A percentile compares a stretch with the other conserved stretches of the same genome.
Conservation (phyloP, 2,888 invertebrate genomes). For the Epicampocera succincta region DNA sequence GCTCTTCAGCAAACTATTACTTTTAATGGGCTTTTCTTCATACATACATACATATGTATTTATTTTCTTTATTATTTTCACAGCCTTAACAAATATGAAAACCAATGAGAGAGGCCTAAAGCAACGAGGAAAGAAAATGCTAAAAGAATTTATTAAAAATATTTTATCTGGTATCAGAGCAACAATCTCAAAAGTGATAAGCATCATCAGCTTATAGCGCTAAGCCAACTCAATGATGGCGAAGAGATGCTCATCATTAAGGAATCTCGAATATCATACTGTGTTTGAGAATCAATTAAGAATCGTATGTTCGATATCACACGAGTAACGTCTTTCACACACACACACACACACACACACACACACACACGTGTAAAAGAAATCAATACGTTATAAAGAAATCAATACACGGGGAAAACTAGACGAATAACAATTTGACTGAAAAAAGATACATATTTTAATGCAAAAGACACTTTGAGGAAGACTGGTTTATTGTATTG, state of each 20-base stretch:
- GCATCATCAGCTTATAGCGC: conserved; percentile 62
- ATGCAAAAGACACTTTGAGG: too few relatives aligned
- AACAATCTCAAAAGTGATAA: conserved; percentile 68
- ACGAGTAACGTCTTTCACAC: neutral
- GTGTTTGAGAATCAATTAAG: conserved; percentile 61
- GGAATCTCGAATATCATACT: conserved; percentile 51
- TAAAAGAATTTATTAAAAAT: conserved; percentile 59
- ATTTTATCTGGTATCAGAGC: conserved; percentile 61
- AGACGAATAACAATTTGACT: too few relatives aligned
- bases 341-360: neutral
- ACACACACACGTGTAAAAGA: neutral
- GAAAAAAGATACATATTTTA: too few relatives aligned
- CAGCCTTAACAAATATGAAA: conserved; percentile 39
- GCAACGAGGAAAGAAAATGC: conserved; percentile 8
- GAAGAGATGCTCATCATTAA: conserved; percentile 38
- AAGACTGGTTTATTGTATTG: too few relatives aligned
- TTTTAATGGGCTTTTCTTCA: conserved; percentile 27
- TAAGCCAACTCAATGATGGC: conserved; percentile 39
- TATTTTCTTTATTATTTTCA: conserved; percentile 41
- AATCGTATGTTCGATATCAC: conserved; percentile 14
- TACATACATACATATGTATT: too few relatives aligned
- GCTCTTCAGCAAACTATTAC: conserved; percentile 43
- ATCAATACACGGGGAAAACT: conserved; percentile 23
- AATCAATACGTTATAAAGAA: conserved; percentile 11
- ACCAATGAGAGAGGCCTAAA: conserved; percentile 35